Conservation (phyloP, 2,888 invertebrate genomes). For the Mythimna vitellina region DNA sequence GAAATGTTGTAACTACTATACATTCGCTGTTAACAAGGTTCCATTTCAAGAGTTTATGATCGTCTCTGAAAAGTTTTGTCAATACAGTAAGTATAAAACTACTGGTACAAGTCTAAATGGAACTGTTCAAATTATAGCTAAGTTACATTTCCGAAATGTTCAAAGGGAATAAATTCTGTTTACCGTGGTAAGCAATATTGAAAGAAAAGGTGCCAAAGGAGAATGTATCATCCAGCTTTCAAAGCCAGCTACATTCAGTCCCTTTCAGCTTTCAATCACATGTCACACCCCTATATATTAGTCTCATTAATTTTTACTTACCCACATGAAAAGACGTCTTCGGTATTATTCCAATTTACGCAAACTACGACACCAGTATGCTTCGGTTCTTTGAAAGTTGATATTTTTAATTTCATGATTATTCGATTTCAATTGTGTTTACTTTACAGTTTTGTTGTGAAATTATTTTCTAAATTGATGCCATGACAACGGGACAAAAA, state of each 20-base stretch:
- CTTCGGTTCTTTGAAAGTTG: conserved; percentile 93
- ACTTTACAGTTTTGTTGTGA: conserved; percentile 29
- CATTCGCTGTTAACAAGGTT: conserved; percentile 95
- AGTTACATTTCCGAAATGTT: too few relatives aligned
- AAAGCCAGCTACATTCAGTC: background rate
- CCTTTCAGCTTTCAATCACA: background rate
- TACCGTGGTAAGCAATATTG: background rate
- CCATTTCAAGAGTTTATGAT: conserved; percentile 97
- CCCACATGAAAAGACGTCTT: conserved; percentile 98
- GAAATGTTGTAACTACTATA: conserved; percentile 94
- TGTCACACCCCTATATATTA: conserved; percentile 13
- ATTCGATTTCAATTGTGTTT: conserved; percentile 22
- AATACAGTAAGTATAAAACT: background rate
- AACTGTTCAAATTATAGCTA: background rate
- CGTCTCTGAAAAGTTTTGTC: conserved; percentile 92
- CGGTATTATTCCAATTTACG: conserved; percentile 98
- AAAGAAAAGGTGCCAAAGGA: background rate
- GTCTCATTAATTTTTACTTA: conserved; percentile 77
- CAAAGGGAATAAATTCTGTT: background rate
- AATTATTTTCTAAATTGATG: conserved; percentile 27
- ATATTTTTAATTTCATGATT: conserved; percentile 95
- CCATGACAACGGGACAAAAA: conserved; percentile 56
- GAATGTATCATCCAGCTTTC: background rate
- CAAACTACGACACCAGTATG: conserved; percentile 96
- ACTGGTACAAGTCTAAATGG: background rate